Conservation (phyloP, 2,888 invertebrate genomes). For the Molanna angustata region DNA sequence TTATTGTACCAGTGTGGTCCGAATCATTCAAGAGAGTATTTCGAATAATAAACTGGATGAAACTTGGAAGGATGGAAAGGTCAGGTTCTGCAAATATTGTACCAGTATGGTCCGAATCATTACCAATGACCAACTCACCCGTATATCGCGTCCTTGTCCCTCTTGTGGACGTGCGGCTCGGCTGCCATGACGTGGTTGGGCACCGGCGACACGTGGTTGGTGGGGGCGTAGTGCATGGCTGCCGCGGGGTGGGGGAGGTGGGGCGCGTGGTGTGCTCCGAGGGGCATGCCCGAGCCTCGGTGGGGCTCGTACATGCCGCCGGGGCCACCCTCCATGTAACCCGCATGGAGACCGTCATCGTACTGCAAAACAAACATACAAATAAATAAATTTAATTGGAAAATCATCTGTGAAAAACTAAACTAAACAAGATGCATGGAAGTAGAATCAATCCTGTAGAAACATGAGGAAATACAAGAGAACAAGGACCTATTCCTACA, state of each 20-base stretch:
- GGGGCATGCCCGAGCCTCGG: slow-evolving; percentile 62
- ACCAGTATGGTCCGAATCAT: slow-evolving; percentile 39
- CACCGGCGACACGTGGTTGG: slow-evolving; percentile 79
- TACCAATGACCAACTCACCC: slow-evolving; percentile 74
- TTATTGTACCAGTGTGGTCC: no score
- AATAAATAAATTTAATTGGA: no score
- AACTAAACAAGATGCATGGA: no score
- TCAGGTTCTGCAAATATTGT: no score
- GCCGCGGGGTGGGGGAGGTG: slow-evolving; percentile 73
- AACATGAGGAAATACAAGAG: no score
- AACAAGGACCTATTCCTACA: no score
- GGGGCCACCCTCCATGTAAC: slow-evolving; percentile 77
- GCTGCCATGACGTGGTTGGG: slow-evolving; percentile 85
- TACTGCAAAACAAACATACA: slow-evolving; percentile 61
- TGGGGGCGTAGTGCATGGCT: slow-evolving; percentile 62
- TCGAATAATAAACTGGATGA: slow-evolving; percentile 3
- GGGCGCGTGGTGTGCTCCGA: slow-evolving; percentile 71
- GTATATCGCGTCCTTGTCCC: slow-evolving; percentile 98
- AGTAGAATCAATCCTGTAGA: no score
- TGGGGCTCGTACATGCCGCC: slow-evolving; percentile 74
- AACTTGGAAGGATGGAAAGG: slow-evolving; percentile 9
- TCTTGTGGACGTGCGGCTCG: slow-evolving; percentile 89
- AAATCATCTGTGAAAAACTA: no score
- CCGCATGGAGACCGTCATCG: slow-evolving; percentile 86
- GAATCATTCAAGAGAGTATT: neutral